phyloP scores from a whole-genome alignment of 1,140 invertebrate genomes.

The Drosophila pandora region DNA sequence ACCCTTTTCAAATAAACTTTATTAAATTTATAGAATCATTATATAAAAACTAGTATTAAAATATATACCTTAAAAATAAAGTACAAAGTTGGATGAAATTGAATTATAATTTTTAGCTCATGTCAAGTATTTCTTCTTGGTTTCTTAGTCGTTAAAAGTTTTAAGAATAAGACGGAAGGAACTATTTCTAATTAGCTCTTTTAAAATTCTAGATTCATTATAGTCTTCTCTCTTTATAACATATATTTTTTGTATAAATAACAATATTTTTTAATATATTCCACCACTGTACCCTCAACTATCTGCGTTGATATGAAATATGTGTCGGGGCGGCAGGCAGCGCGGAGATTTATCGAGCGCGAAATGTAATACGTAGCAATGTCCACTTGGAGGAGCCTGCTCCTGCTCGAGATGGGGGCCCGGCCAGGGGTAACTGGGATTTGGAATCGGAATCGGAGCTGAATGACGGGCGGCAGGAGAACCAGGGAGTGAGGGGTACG shows the following conservation, averaged over 20 bases:
- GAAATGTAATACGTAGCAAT: slow-evolving; percentile 79
- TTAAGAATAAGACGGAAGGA: no score
- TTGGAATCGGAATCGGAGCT: slow-evolving; percentile 18
- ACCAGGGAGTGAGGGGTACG: slow-evolving; percentile 19
- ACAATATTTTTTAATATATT: neutral
- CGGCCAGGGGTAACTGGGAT: slow-evolving; percentile 1
- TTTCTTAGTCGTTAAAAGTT: no score
- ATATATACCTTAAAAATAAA: neutral
- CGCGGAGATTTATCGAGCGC: slow-evolving; percentile 82
- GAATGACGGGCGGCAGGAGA: slow-evolving; percentile 9
- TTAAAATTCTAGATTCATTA: no score
- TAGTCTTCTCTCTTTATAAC: neutral
- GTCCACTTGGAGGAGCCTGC: slow-evolving; percentile 36
- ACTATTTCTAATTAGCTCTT: no score
- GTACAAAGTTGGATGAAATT: neutral
- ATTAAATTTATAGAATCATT: no score
- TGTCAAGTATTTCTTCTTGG: no score
- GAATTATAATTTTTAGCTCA: neutral
- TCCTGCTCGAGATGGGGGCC: neutral
- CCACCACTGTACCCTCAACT: slow-evolving; percentile 50
- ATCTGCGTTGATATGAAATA: slow-evolving; percentile 82
- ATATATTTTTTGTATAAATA: neutral
- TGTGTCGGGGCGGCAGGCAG: slow-evolving; percentile 77
- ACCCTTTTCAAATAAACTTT: no score
- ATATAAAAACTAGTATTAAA: neutral